These are phyloP conservation scores for Halictus quadricinctus DNA, from an alignment of 2,888 invertebrate genomes.

Conservation along the genomic window DNA sequence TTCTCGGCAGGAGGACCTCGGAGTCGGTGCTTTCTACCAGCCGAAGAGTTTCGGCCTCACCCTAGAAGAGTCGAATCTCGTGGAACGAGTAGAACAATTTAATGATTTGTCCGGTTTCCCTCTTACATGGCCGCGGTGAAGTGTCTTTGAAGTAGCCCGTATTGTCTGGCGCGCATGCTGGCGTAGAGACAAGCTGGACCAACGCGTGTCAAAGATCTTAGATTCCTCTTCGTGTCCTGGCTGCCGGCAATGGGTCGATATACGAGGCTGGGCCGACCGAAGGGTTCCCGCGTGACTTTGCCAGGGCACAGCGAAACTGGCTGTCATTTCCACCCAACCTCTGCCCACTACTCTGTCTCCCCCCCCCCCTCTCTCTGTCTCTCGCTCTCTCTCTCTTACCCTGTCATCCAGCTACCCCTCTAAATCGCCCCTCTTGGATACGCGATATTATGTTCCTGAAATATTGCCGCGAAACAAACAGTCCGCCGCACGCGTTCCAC, in stretches of 20 bases:
- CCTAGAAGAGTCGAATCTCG: background rate
- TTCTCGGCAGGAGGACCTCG: background rate
- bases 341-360: conserved; percentile 31
- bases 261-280: conserved; percentile 58
- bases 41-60: background rate
- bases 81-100: conserved; percentile 47
- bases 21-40: background rate
- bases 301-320: conserved; percentile 65
- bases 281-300: conserved; percentile 51
- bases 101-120: conserved; percentile 35
- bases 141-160: conserved; percentile 37
- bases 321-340: conserved; percentile 69
- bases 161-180: conserved; percentile 5
- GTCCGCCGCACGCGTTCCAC: conserved; percentile 45
- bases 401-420: conserved; percentile 24
- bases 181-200: conserved; percentile 25
- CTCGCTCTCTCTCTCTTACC: background rate
- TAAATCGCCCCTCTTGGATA: conserved; percentile 27
- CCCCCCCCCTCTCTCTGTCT: background rate
- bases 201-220: conserved; percentile 58
- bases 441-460: conserved; percentile 66
- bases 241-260: conserved; percentile 63
- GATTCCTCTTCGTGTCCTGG: conserved; percentile 23
- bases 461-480: conserved; percentile 63
- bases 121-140: conserved; percentile 8